A percentile compares a stretch with the other conserved stretches of the same genome.
Conservation (phyloP, 1,140 invertebrate species). For the Zaprionus lachaisei region DNA sequence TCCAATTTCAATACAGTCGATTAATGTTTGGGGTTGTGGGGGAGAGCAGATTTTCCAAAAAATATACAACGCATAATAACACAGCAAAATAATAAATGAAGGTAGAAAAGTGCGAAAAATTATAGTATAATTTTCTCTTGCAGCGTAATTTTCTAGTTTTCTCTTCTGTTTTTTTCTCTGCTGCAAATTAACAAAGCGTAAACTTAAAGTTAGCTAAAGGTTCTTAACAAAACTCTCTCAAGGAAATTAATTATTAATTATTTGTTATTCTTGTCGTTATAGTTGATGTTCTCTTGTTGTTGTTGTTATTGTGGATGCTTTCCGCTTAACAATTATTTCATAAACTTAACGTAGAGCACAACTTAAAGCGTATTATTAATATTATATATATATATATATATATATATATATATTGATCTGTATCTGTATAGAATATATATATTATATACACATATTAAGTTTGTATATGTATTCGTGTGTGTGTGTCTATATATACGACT, state of each 20-base stretch:
- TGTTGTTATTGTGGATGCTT: constrained; percentile 15
- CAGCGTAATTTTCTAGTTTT: not conserved
- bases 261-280: not conserved
- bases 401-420: not conserved
- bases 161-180: not conserved
- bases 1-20: constrained; percentile 32
- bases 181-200: not conserved
- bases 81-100: constrained; percentile 30
- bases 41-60: constrained; percentile 14
- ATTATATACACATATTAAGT: constrained; percentile 14
- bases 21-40: not conserved
- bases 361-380: constrained; percentile 53
- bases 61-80: constrained; percentile 32
- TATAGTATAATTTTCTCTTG: not conserved
- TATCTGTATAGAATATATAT: not conserved
- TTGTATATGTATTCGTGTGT: constrained; percentile 9
- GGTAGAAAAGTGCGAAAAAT: constrained; percentile 6
- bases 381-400: constrained; percentile 5
- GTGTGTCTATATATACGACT: constrained; percentile 13
- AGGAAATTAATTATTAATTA: not conserved
- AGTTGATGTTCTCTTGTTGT: constrained; percentile 1
- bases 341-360: constrained; percentile 67
- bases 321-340: constrained; percentile 25
- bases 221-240: not conserved
- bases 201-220: not conserved